These are phyloP conservation scores for Melipona quadrifasciata DNA, from an alignment of 1,140 invertebrate genomes.

Conservation along the genomic window DNA sequence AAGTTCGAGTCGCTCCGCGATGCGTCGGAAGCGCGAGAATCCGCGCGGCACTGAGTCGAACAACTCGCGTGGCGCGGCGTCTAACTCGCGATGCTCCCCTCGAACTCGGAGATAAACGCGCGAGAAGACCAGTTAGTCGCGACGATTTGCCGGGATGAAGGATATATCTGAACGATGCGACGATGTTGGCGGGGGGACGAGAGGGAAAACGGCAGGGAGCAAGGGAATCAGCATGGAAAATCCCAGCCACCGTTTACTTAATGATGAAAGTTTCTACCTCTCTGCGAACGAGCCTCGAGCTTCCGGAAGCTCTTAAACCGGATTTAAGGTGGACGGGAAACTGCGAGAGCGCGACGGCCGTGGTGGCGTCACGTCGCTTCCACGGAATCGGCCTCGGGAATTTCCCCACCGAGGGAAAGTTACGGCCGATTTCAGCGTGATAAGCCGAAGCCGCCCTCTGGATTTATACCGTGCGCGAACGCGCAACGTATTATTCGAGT, in stretches of 20 bases:
- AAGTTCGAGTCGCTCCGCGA: neutral
- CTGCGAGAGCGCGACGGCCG: neutral
- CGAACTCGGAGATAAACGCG: conserved; percentile 40
- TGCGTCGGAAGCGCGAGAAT: too few species aligned
- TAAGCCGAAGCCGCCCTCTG: conserved; percentile 3
- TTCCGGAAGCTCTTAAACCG: conserved; percentile 46
- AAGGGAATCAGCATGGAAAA: conserved; percentile 32
- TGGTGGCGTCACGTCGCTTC: conserved; percentile 20
- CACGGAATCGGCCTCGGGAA: conserved; percentile 6
- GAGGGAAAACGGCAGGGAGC: neutral
- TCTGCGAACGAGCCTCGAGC: conserved; percentile 18
- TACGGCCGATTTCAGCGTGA: conserved; percentile 36
- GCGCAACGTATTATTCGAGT: conserved; percentile 38
- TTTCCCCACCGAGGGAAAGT: conserved; percentile 20
- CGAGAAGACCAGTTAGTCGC: conserved; percentile 15
- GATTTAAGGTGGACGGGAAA: conserved; percentile 45
- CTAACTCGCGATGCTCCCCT: neutral
- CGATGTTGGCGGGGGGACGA: too few species aligned
- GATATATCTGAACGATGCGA: conserved; percentile 38
- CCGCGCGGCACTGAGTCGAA: neutral
- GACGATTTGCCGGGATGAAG: conserved; percentile 17
- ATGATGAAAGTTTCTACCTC: conserved; percentile 55
- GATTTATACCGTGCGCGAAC: conserved; percentile 50
- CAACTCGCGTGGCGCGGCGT: neutral
- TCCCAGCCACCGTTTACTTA: conserved; percentile 54